phyloP scores from a whole-genome alignment of 2,888 invertebrate genomes.

The Drosophila acutilabella region DNA sequence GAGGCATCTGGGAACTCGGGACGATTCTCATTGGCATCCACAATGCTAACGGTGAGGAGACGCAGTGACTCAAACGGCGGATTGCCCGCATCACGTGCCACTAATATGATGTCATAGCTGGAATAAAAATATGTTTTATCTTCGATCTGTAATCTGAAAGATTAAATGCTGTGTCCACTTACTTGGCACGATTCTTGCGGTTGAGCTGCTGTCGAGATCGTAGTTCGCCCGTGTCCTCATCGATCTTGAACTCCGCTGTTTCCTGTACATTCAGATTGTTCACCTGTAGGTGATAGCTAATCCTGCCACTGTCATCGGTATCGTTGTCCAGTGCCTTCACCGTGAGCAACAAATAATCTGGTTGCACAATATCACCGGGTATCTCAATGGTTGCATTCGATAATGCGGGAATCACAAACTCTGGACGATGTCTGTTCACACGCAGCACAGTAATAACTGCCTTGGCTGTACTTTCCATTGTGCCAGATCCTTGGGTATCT shows the following conservation, averaged over 20 bases:
- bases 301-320: conserved; percentile 92
- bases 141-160: background rate
- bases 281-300: conserved; percentile 93
- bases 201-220: conserved; percentile 92
- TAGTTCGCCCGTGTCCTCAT: conserved; percentile 92
- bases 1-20: conserved; percentile 90
- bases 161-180: conserved; percentile 21
- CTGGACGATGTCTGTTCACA: conserved; percentile 93
- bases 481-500: conserved; percentile 90
- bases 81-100: conserved; percentile 93
- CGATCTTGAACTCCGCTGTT: conserved; percentile 93
- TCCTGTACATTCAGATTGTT: conserved; percentile 90
- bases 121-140: background rate
- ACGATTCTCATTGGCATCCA: conserved; percentile 92
- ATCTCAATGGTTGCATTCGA: conserved; percentile 92
- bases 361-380: conserved; percentile 92
- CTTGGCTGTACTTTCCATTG: conserved; percentile 88
- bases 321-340: conserved; percentile 94
- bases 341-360: conserved; percentile 91
- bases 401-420: conserved; percentile 91
- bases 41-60: conserved; percentile 90
- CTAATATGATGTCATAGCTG: conserved; percentile 89
- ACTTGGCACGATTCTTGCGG: conserved; percentile 89
- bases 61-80: conserved; percentile 92
- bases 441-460: conserved; percentile 91